phyloP scores from a whole-genome alignment of 2,113 vertebrate genomes.

The Notechis scutatus region DNA sequence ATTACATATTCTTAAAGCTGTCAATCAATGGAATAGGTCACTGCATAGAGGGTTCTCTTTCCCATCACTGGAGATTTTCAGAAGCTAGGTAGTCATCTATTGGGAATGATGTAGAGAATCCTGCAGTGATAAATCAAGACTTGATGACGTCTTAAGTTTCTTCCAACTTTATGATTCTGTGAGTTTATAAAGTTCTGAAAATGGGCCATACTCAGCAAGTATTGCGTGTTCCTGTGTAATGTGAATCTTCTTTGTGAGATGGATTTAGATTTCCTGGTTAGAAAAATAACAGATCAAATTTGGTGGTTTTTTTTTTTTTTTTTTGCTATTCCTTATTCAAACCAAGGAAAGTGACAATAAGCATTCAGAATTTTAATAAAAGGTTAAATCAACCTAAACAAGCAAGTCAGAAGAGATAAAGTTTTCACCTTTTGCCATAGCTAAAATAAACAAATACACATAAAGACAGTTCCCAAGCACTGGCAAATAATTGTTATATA shows the following conservation, averaged over 20 bases:
- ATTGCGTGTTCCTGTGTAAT: background rate
- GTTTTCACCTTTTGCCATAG: background rate
- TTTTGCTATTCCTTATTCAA: background rate
- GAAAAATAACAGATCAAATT: background rate
- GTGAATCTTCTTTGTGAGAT: background rate
- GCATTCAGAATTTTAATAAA: background rate
- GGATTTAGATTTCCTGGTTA: background rate
- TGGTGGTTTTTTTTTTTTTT: background rate
- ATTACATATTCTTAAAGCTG: background rate
- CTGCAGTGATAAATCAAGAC: background rate
- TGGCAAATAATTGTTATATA: background rate
- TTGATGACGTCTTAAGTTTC: background rate
- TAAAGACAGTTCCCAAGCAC: background rate
- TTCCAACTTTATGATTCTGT: background rate
- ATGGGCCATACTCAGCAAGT: background rate
- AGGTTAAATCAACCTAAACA: background rate
- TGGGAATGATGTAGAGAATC: background rate
- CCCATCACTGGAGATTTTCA: background rate
- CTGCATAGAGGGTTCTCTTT: background rate
- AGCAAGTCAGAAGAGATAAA: background rate
- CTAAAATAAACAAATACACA: background rate
- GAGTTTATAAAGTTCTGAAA: background rate
- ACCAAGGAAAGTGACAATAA: background rate
- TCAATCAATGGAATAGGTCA: background rate
- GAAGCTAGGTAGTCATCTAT: background rate